Evolutionary conservation across 1,140 invertebrate genomes (phyloP), one percentile per base, ranked within the genome.

Genomic region (Andricus grossulariae): DNA sequence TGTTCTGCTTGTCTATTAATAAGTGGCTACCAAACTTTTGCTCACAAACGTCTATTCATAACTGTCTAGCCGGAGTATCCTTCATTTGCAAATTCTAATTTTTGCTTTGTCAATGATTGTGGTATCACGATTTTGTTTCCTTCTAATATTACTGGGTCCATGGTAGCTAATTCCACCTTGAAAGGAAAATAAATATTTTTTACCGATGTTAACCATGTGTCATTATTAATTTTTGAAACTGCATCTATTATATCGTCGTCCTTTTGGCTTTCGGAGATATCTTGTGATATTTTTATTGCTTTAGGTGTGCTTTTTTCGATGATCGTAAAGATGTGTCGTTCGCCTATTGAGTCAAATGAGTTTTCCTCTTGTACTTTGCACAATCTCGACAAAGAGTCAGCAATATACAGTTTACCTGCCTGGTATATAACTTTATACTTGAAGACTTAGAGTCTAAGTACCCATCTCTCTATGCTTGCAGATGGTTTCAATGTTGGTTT

Each of bases 341-440:
- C 32, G 16, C 25, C 10, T 32, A 5, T 5, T 32, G 25, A 32
- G 39, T 74, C 57, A 21, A 71, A 49, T 1, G 50, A 25, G 19
- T 45, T 16, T 19, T 32, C 15, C 13, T 66, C 32, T 16, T 32
- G 19, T 45, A 21, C 19, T 19, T 49, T 50, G 39, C 74, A 80
- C 49, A 88, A 74, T 52, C 88, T 72, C 57, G 88, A 90, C 21
- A 89, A 54, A 18, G 84, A 55, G 74, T 90, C 88, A 10, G 88
- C 85, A 19, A 89, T 86, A 52, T 90, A 90, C 25, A 72, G 45
- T 78, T 88, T 88, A 10, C 85, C 86, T 2, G 52, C 2, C 18
- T n/a, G 16, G 8, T 16, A 55, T 10, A 15, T 10, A n/a, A n/a
- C 16, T 55, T 55, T 78, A 75, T 45, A 83, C 12, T 78, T 78